Evolutionary conservation across 2,888 invertebrate species (phyloP).

Genomic region (Meandrusa payeni): DNA sequence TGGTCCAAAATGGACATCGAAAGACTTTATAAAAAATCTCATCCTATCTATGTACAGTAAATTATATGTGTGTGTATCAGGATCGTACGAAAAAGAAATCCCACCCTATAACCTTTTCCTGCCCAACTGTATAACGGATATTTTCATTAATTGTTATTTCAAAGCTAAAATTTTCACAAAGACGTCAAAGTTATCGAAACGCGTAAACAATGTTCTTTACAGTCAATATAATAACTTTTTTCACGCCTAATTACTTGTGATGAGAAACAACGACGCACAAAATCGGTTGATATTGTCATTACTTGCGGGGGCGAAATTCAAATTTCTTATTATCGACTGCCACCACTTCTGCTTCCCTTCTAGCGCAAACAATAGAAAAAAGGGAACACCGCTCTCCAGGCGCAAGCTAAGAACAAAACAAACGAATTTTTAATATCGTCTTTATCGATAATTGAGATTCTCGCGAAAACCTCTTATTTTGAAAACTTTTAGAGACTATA

Average conservation of each 20-base stretch:
- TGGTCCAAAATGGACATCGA: no score
- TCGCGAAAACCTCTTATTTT: constrained; percentile 78
- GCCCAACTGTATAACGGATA: no score
- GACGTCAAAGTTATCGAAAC: not conserved
- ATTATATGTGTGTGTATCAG: no score
- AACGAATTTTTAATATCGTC: constrained; percentile 81
- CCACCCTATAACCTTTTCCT: no score
- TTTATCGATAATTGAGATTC: constrained; percentile 81
- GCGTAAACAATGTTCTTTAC: constrained; percentile 16
- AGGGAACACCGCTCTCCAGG: constrained; percentile 69
- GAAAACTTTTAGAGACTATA: constrained; percentile 76
- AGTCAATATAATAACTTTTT: constrained; percentile 57
- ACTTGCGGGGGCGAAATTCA: constrained; percentile 68
- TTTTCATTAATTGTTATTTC: no score
- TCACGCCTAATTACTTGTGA: constrained; percentile 68
- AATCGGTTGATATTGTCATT: constrained; percentile 72
- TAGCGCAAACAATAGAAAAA: constrained; percentile 75
- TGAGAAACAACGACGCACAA: constrained; percentile 66
- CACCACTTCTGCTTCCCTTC: constrained; percentile 66
- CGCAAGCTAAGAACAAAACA: constrained; percentile 77
- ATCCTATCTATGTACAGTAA: no score
- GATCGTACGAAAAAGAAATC: no score
- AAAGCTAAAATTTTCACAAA: constrained; percentile 11
- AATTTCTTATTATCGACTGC: constrained; percentile 76
- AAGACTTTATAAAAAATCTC: no score